These are phyloP conservation scores for Ichneumon xanthorius DNA, from an alignment of 2,888 invertebrate genomes.

Conservation along the genomic window DNA sequence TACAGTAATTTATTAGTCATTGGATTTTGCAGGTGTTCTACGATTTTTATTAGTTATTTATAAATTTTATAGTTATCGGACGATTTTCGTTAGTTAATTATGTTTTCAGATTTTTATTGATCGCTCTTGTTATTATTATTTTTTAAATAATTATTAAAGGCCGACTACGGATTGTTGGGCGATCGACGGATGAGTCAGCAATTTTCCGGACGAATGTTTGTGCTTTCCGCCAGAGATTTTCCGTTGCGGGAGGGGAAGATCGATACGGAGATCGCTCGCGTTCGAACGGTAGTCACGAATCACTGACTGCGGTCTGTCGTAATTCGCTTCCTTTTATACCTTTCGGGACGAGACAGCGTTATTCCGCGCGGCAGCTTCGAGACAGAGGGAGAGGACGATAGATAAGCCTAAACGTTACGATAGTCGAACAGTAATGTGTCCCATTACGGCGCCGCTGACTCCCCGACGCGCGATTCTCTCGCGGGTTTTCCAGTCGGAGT, in stretches of 20 bases:
- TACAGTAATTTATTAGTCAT: neutral
- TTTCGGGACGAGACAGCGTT: constrained; percentile 36
- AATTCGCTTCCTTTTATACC: constrained; percentile 79
- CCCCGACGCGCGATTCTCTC: neutral
- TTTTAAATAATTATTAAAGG: too few relatives aligned
- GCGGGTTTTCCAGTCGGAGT: neutral
- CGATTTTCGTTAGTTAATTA: too few relatives aligned
- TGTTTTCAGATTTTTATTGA: too few relatives aligned
- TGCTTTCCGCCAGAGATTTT: neutral
- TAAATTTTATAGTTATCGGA: too few relatives aligned
- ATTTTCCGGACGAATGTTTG: neutral
- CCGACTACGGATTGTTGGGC: too few relatives aligned
- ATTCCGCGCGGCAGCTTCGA: constrained; percentile 44
- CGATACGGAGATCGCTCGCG: constrained; percentile 4
- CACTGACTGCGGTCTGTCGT: constrained; percentile 75
- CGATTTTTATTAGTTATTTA: too few relatives aligned
- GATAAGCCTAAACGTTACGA: constrained; percentile 58
- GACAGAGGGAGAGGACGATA: constrained; percentile 55
- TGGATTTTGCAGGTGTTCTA: too few relatives aligned
- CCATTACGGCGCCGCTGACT: neutral
- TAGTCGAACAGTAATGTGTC: constrained; percentile 48
- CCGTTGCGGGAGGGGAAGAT: neutral
- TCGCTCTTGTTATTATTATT: too few relatives aligned
- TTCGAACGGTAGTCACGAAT: constrained; percentile 68
- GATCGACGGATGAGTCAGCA: neutral